Evolutionary conservation across 92 coral and sea anemone genomes (phyloP).

Genomic region (Porites evermanni): DNA sequence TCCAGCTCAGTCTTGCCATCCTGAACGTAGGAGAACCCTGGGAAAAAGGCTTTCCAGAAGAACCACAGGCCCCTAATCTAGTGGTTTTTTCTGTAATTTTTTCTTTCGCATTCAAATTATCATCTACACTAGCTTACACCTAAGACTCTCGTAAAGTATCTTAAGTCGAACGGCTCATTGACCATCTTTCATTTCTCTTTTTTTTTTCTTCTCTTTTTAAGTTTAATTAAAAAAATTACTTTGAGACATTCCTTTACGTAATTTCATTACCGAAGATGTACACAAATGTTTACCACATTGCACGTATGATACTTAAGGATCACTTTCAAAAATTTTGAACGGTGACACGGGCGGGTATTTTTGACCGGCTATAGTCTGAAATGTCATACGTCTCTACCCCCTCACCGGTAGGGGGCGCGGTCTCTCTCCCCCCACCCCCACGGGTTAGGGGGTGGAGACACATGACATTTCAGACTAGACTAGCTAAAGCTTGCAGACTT

Average conservation of each 20-base stretch:
- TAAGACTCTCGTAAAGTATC: neutral
- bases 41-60: no score
- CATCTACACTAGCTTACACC: neutral
- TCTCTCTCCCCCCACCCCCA: no score
- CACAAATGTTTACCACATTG: conserved; percentile 3
- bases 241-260: neutral
- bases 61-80: neutral
- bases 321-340: neutral
- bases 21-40: no score
- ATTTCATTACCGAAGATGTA: conserved; percentile 15
- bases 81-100: neutral
- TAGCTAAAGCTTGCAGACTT: no score
- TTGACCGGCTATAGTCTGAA: neutral
- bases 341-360: neutral
- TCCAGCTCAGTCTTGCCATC: no score
- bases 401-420: no score
- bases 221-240: conserved; percentile 1
- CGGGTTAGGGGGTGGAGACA: no score
- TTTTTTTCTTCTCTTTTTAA: neutral
- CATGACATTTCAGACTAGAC: no score
- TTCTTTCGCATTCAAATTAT: neutral
- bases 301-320: neutral
- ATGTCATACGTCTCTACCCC: no score
- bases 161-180: neutral
- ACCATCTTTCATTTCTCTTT: neutral